These are phyloP conservation scores for Harpegnathos saltator DNA, from an alignment of 1,140 invertebrate genomes.

Conservation along the genomic window DNA sequence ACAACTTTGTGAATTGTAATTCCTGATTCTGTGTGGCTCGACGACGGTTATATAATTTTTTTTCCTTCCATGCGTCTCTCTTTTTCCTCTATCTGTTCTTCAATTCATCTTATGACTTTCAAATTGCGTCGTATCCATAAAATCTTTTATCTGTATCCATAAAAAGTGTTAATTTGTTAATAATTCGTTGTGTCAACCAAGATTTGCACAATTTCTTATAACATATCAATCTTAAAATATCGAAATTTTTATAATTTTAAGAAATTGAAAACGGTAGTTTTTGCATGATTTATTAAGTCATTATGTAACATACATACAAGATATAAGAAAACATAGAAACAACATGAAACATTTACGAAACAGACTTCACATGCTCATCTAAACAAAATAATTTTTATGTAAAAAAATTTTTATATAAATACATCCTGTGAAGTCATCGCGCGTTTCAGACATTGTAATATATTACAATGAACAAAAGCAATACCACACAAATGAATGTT, in stretches of 20 bases:
- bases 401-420: slow-evolving; percentile 4
- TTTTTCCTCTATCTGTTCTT: not conserved
- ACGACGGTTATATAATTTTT: no score
- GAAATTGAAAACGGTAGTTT: not conserved
- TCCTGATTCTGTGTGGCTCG: no score
- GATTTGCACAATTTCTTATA: not conserved
- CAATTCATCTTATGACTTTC: not conserved
- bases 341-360: no score
- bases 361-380: no score
- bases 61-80: no score
- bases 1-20: no score
- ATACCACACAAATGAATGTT: slow-evolving; percentile 4
- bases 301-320: slow-evolving; percentile 1
- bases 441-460: not conserved
- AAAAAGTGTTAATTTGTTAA: not conserved
- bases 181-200: not conserved
- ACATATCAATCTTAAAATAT: not conserved
- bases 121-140: not conserved
- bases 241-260: not conserved
- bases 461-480: not conserved
- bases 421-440: not conserved
- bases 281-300: not conserved
- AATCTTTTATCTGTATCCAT: not conserved
- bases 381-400: not conserved
- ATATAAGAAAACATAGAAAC: no score